These are phyloP conservation scores for Melitaea athalia DNA, from an alignment of 2,888 invertebrate species.

Conservation along the genomic window DNA sequence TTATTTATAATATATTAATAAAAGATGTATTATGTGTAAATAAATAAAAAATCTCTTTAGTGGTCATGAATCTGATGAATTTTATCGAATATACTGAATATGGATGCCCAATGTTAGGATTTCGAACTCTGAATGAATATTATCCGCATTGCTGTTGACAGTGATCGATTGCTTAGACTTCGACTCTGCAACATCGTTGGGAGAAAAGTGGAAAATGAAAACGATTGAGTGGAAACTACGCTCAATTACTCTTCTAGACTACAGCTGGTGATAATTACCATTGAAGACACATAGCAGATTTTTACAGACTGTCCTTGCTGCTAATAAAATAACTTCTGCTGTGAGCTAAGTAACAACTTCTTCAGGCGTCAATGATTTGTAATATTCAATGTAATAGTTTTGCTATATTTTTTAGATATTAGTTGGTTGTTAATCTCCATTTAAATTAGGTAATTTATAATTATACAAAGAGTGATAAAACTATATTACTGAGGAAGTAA, in stretches of 20 bases:
- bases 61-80: neutral
- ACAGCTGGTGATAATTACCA: neutral
- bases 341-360: too few species aligned
- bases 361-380: too few species aligned
- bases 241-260: neutral
- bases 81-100: neutral
- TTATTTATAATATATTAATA: neutral
- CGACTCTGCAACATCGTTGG: neutral
- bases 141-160: slow-evolving; percentile 9
- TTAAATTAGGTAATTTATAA: too few species aligned
- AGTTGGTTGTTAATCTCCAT: too few species aligned
- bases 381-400: too few species aligned
- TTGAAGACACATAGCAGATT: too few species aligned
- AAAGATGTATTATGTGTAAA: neutral
- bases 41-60: neutral
- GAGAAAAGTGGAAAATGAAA: neutral
- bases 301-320: too few species aligned
- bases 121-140: slow-evolving; percentile 6
- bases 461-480: too few species aligned
- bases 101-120: slow-evolving; percentile 5
- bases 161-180: slow-evolving; percentile 14
- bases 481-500: too few species aligned
- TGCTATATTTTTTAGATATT: too few species aligned
- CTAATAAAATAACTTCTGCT: too few species aligned
- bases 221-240: neutral